A percentile compares a stretch with the other conserved stretches of the same genome.
These are phyloP conservation scores for Melanerpes formicivorus DNA, from an alignment of 2,113 vertebrate genomes.

Conservation along the genomic window DNA sequence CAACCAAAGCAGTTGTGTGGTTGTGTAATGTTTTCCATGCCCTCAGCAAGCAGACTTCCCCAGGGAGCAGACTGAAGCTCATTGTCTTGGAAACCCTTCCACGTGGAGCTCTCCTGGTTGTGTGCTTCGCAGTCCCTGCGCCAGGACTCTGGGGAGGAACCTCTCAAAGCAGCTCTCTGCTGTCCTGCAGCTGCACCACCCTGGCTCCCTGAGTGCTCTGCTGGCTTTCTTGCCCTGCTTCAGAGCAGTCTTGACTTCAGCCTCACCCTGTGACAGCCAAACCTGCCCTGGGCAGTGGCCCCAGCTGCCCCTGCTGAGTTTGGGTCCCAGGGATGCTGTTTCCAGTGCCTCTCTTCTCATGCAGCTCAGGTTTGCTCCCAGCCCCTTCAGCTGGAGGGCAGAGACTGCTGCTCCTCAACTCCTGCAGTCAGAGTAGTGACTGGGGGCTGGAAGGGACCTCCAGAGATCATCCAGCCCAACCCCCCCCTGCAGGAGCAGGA, in stretches of 20 bases:
- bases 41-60: no score
- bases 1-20: no score
- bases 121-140: no score
- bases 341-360: accelerated
- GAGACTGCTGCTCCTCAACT: neutral
- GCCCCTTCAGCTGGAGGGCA: neutral
- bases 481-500: no score
- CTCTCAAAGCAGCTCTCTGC: neutral
- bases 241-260: neutral
- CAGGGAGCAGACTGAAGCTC: no score
- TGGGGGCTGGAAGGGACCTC: no score
- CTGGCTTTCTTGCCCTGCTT: neutral
- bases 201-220: neutral
- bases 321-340: neutral
- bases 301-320: accelerated
- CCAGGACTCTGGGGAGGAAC: no score
- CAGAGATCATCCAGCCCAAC: no score
- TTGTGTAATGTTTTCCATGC: no score
- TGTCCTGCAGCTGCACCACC: neutral
- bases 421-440: neutral
- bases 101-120: no score
- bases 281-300: neutral
- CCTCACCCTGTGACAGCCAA: accelerated
- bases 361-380: neutral
- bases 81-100: no score